These are phyloP conservation scores for Periphyllus acericola DNA, from an alignment of 2,888 invertebrate species.

Conservation along the genomic window DNA sequence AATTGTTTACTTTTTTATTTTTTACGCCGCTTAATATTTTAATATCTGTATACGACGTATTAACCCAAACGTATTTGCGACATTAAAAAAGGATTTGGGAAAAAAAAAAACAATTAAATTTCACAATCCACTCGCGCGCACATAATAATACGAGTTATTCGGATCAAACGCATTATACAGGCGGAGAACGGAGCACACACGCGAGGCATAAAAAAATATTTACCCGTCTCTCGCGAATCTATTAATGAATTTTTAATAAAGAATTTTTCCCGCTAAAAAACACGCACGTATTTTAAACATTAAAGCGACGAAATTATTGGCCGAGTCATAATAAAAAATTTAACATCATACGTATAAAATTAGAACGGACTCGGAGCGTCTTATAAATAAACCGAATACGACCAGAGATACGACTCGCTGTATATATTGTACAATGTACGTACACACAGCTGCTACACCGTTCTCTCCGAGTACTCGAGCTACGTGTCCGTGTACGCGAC, in stretches of 20 bases:
- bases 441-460: too few relatives aligned
- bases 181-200: not conserved
- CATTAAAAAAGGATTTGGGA: not conserved
- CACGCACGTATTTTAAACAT: not conserved
- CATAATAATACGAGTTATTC: not conserved
- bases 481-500: not conserved
- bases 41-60: not conserved
- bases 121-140: not conserved
- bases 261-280: not conserved
- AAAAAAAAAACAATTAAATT: not conserved
- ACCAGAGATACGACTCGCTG: not conserved
- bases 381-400: conserved; percentile 33
- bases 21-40: not conserved
- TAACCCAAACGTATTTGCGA: not conserved
- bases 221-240: not conserved
- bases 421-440: too few relatives aligned
- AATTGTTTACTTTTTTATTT: not conserved
- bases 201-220: not conserved
- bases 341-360: conserved; percentile 22
- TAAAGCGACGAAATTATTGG: conserved; percentile 10
- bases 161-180: not conserved
- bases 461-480: too few relatives aligned
- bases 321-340: conserved; percentile 1
- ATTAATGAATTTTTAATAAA: conserved; percentile 9
- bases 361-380: conserved; percentile 26